Percentiles rank a stretch among this genome's conserved stretches.
phyloP scores from a whole-genome alignment of 2,797 vertebrate species.

The Darevskia nairensis region DNA sequence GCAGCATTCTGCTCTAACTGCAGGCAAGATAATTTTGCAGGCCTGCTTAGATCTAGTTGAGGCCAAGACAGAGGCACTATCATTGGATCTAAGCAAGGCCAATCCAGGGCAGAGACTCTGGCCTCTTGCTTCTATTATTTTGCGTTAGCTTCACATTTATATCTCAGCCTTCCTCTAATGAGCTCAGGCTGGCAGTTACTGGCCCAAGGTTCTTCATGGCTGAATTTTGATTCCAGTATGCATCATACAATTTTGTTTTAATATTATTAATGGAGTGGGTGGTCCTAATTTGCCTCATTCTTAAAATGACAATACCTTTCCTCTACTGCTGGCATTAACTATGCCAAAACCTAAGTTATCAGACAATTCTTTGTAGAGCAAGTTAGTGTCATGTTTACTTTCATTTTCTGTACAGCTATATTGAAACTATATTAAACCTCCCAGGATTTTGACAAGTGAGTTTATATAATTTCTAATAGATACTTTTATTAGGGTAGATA shows the following conservation, averaged over 20 bases:
- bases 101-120: neutral
- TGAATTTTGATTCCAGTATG: too few relatives aligned
- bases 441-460: too few relatives aligned
- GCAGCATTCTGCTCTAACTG: too few relatives aligned
- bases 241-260: neutral
- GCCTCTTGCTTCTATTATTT: neutral
- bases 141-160: neutral
- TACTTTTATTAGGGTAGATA: too few relatives aligned
- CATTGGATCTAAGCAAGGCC: neutral
- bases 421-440: too few relatives aligned
- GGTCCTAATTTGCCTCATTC: neutral
- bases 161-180: neutral
- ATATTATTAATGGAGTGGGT: neutral
- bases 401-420: too few relatives aligned
- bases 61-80: neutral
- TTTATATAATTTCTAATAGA: too few relatives aligned
- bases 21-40: neutral
- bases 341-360: too few relatives aligned
- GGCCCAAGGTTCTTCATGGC: neutral
- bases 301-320: too few relatives aligned
- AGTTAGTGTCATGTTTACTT: too few relatives aligned
- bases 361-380: too few relatives aligned
- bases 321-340: too few relatives aligned
- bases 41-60: neutral
- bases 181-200: neutral